phyloP scores from a whole-genome alignment of 2,113 vertebrate genomes.

The Sapajus apella region DNA sequence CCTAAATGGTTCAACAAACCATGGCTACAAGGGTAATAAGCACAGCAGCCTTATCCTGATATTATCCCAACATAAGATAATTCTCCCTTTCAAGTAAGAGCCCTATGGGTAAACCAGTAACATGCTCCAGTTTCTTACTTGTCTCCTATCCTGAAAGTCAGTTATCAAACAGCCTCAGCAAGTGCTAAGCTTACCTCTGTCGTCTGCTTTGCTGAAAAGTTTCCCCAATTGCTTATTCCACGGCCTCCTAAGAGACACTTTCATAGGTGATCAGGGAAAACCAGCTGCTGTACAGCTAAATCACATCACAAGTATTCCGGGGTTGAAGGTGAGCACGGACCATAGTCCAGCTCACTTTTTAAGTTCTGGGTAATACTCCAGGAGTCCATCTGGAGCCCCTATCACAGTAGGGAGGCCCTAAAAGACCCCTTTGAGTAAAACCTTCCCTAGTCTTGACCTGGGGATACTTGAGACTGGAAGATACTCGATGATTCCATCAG shows the following conservation, averaged over 20 bases:
- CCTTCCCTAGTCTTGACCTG: neutral
- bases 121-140: neutral
- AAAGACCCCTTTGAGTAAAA: neutral
- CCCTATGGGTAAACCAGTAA: neutral
- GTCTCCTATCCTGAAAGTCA: neutral
- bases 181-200: neutral
- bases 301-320: neutral
- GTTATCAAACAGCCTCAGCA: neutral
- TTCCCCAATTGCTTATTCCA: neutral
- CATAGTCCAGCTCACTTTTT: neutral
- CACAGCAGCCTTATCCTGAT: neutral
- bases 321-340: neutral
- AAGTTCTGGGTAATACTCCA: neutral
- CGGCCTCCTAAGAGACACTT: neutral
- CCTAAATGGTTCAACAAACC: neutral
- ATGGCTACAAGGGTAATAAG: neutral
- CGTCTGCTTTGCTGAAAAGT: neutral
- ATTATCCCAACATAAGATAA: neutral
- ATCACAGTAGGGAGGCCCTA: rapidly evolving
- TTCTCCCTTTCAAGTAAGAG: neutral
- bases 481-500: neutral
- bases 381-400: neutral
- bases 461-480: neutral
- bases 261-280: neutral
- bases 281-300: neutral